Percentiles rank a stretch among this genome's conserved stretches.
Evolutionary conservation across 2,113 vertebrate species (phyloP).

Genomic region (Rattus norvegicus): GRCr8 NC_086039.1:34028501-34029000

Average conservation of each 20-base stretch:
- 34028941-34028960: too few species aligned
- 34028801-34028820: background rate
- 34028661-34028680: background rate
- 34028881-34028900: too few species aligned
- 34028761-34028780: background rate
- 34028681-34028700: slow-evolving; percentile 1
- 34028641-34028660: background rate
- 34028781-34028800: background rate
- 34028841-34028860: slow-evolving; percentile 44
- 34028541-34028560: slow-evolving; percentile 57
- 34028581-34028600: slow-evolving; percentile 23
- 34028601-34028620: slow-evolving; percentile 18
- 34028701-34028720: background rate
- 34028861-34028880: background rate
- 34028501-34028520: background rate
- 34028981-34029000: background rate
- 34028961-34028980: too few species aligned
- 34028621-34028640: background rate
- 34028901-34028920: too few species aligned
- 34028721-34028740: background rate
- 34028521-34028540: background rate
- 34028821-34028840: background rate
- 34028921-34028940: too few species aligned
- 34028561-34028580: background rate
- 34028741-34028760: background rate